Conservation (phyloP, 2,113 vertebrate genomes). For the Symphodus melops region DNA sequence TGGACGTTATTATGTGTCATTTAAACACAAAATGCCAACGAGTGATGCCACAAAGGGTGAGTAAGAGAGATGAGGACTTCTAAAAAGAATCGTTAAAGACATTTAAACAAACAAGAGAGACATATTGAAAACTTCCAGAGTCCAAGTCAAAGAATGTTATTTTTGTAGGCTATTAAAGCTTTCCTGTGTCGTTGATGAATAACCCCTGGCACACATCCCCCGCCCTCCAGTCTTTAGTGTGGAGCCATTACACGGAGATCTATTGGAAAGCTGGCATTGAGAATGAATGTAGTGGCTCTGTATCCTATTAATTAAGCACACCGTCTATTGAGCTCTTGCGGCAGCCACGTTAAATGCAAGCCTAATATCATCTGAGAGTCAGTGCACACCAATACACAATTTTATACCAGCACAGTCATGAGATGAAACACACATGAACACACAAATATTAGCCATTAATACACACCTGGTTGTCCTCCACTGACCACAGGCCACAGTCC, state of each 20-base stretch:
- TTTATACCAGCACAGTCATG: background rate
- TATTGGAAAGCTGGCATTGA: conserved; percentile 73
- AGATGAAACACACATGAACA: background rate
- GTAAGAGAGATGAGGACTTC: background rate
- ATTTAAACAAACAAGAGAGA: conserved; percentile 17
- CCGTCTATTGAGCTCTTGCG: conserved; percentile 62
- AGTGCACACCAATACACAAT: background rate
- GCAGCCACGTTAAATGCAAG: conserved; percentile 60
- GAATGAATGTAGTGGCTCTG: conserved; percentile 70
- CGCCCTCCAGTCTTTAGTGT: conserved; percentile 4
- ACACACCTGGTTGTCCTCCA: background rate
- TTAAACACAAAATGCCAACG: background rate
- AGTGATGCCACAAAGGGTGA: background rate
- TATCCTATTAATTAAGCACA: conserved; percentile 74
- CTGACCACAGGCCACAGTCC: background rate
- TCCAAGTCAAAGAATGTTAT: conserved; percentile 20
- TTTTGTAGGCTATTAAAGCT: conserved; percentile 11
- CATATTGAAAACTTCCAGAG: background rate
- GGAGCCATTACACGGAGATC: conserved; percentile 42
- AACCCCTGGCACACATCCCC: conserved; percentile 12
- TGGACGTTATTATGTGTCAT: background rate
- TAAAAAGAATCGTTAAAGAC: background rate
- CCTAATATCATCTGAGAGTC: conserved; percentile 61
- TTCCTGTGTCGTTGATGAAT: conserved; percentile 50
- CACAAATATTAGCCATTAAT: background rate